These are phyloP conservation scores for Adelges cooleyi DNA, from an alignment of 1,140 invertebrate genomes.

Conservation along the genomic window DNA sequence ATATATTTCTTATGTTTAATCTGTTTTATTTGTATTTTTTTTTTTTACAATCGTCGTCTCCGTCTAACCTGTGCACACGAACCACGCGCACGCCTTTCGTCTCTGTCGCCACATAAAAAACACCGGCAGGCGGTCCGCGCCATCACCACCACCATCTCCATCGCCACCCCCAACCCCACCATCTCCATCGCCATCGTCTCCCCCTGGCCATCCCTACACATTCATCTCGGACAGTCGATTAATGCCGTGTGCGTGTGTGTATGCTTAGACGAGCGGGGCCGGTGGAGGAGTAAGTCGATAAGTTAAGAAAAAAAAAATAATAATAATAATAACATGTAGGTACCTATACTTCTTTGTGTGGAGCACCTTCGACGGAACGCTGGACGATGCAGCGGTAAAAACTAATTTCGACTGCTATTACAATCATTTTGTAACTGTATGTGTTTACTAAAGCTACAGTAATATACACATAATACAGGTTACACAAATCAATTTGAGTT, in stretches of 20 bases:
- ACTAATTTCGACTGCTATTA: no score
- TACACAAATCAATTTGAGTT: no score
- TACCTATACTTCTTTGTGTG: neutral
- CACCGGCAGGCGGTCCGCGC: conserved; percentile 19
- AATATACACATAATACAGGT: no score
- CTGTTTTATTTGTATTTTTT: neutral
- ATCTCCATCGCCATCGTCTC: no score
- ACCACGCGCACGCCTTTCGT: neutral
- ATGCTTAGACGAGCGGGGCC: neutral
- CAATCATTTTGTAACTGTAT: no score
- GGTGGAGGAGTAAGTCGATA: no score
- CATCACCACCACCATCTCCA: no score
- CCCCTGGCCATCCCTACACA: neutral
- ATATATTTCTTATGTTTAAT: conserved; percentile 3
- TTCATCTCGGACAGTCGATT: neutral
- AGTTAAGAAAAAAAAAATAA: no score
- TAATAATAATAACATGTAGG: neutral
- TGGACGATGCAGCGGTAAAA: no score
- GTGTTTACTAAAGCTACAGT: no score
- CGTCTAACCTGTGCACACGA: neutral
- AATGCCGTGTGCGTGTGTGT: conserved; percentile 5
- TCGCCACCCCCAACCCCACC: no score
- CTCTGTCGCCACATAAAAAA: conserved; percentile 12
- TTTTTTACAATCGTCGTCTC: conserved; percentile 16
- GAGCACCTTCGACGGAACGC: neutral